Evolutionary conservation across 2,113 vertebrate genomes (phyloP), one percentile per base, ranked within the genome.

Genomic region (Desmodus rotundus): DNA sequence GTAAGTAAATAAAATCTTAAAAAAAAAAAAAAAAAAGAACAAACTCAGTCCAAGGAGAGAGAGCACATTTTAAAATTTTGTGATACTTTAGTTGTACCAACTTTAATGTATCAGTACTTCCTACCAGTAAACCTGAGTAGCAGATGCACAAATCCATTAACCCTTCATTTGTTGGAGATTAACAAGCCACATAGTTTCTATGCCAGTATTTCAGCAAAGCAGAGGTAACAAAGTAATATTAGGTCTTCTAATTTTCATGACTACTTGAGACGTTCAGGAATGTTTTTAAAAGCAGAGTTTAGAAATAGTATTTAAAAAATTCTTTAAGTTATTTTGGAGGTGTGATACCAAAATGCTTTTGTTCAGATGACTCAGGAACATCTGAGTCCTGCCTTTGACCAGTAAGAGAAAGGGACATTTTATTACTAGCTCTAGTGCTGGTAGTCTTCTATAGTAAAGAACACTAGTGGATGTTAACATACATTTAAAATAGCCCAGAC

Each of bases 201-300:
- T 94, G 85, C n/a, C 38, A 61, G 0, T 88, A 33, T 95, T 93
- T 94, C 17, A 87, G 54, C 61, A 78, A 92, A 95, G 41, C 36
- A 88, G 31, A 87, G 36, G 31, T 86, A 78, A 72, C 77, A 50
- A 33, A 90, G 28, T 72, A 54, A 61, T 93, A 41, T 78, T 22
- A 82, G 74, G 16, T 63, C 36, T 65, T 86, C n/a, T 95, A 43
- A 76, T 76, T 89, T 76, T 65, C 45, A n/a, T 47, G 19, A 67
- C n/a, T 83, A 2, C 82, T 83, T 84, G 47, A 77, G 58, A 15
- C 2, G 26, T 31, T 72, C 22, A 70, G 50, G 6, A 83, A 67
- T 96, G 50, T 87, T 91, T 87, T 77, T 22, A 93, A 93, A 87
- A 86, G 28, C 28, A 52, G 26, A 85, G 65, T 92, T 86, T 89